Evolutionary conservation across 2,888 invertebrate genomes (phyloP).

Genomic region (Himalopsyche japonica): DNA sequence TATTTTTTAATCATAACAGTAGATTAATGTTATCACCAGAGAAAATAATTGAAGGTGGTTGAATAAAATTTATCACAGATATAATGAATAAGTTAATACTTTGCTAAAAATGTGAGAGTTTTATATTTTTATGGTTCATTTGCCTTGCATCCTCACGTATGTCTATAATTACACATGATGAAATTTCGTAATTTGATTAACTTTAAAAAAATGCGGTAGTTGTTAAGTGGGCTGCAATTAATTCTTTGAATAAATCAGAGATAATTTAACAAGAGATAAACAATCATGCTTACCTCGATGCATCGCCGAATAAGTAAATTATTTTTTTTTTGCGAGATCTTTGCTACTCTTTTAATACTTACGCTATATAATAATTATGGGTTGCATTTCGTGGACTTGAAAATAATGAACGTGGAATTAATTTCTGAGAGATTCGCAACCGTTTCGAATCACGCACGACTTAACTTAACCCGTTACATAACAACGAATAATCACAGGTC

Average conservation of each 20-base stretch:
- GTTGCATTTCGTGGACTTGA: not conserved
- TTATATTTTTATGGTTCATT: not conserved
- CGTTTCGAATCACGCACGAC: constrained; percentile 10
- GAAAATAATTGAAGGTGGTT: no score
- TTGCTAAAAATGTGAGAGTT: not conserved
- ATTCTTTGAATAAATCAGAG: not conserved
- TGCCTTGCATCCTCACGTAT: not conserved
- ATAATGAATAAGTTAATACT: no score
- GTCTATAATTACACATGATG: not conserved
- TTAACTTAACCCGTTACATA: not conserved
- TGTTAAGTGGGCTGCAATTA: not conserved
- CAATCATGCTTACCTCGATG: not conserved
- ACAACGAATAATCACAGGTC: not conserved
- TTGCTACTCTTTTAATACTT: not conserved
- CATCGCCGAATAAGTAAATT: not conserved
- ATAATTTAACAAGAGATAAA: not conserved
- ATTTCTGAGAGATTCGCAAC: constrained; percentile 11
- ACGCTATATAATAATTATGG: not conserved
- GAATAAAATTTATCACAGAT: no score
- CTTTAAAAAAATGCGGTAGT: not conserved
- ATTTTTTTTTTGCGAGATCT: not conserved
- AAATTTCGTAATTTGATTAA: not conserved
- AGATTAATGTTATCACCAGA: no score
- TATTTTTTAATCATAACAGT: not conserved
- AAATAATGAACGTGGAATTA: constrained; percentile 8